A percentile compares a stretch with the other conserved stretches of the same genome.
phyloP scores from a whole-genome alignment of 2,797 vertebrate species.

The Microctenopoma stevenorrisi region DNA sequence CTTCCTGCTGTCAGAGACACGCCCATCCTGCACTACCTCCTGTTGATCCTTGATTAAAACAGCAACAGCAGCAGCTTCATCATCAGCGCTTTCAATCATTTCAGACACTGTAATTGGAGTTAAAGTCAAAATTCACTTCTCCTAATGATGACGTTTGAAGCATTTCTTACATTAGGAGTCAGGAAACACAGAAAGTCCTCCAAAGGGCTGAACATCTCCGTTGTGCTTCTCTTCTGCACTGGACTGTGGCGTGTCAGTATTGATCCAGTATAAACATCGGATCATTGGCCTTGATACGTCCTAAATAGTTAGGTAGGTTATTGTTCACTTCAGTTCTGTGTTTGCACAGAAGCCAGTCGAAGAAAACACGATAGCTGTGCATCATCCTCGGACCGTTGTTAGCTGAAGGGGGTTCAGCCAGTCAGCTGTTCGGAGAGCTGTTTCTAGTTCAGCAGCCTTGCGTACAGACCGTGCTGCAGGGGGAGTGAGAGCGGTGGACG shows the following conservation, averaged over 20 bases:
- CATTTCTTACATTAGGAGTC: too few relatives aligned
- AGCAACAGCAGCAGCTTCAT: slow-evolving; percentile 12
- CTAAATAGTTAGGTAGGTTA: too few relatives aligned
- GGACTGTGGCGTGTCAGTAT: too few relatives aligned
- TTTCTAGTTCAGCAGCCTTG: slow-evolving; percentile 64
- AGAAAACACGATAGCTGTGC: not conserved
- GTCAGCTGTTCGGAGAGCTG: slow-evolving; percentile 52
- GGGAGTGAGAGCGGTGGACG: slow-evolving; percentile 17
- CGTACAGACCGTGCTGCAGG: slow-evolving; percentile 28
- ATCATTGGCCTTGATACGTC: too few relatives aligned
- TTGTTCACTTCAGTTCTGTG: too few relatives aligned
- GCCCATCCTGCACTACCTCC: slow-evolving; percentile 18
- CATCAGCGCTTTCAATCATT: slow-evolving; percentile 31
- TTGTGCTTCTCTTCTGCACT: too few relatives aligned
- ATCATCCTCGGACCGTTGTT: not conserved
- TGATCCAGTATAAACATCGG: too few relatives aligned
- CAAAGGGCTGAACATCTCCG: too few relatives aligned
- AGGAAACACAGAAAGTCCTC: too few relatives aligned
- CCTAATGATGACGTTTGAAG: too few relatives aligned
- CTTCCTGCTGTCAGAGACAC: not conserved
- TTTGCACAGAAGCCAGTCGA: not conserved
- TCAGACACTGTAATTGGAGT: slow-evolving; percentile 1
- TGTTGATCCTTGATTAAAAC: not conserved
- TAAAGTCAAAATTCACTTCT: too few relatives aligned
- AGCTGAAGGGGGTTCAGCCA: slow-evolving; percentile 19